Percentiles rank a stretch among this genome's conserved stretches.
Evolutionary conservation across 2,888 invertebrate genomes (phyloP).

Genomic region (Laspeyria flexula): DNA sequence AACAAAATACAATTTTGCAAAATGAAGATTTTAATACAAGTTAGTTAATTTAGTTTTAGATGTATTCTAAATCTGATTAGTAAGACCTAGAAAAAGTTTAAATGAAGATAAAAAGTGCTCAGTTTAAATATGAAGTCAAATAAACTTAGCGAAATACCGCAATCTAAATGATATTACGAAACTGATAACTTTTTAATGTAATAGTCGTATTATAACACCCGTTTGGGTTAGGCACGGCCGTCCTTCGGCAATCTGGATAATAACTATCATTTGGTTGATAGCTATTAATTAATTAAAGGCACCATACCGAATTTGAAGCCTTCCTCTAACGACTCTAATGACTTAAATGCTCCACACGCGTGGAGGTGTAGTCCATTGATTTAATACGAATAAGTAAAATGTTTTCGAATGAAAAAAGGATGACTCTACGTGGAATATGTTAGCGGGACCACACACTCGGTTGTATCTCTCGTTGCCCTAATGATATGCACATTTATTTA

Average conservation of each 20-base stretch:
- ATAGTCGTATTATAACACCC: constrained; percentile 41
- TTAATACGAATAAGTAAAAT: constrained; percentile 65
- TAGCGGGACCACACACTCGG: constrained; percentile 78
- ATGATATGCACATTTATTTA: constrained; percentile 84
- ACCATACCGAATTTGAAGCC: constrained; percentile 68
- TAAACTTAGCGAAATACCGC: constrained; percentile 21
- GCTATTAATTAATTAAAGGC: constrained; percentile 77
- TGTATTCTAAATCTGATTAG: no score
- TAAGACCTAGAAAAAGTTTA: no score
- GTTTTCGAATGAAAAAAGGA: constrained; percentile 62
- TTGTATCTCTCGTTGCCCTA: constrained; percentile 72
- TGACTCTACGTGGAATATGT: constrained; percentile 60
- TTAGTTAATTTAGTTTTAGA: no score
- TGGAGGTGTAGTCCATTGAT: constrained; percentile 71
- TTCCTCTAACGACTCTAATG: constrained; percentile 71
- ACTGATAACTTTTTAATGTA: constrained; percentile 35
- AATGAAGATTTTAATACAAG: no score
- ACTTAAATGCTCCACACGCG: constrained; percentile 71
- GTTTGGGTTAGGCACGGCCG: constrained; percentile 46
- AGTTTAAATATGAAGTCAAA: no score
- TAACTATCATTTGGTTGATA: constrained; percentile 73
- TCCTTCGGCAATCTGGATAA: constrained; percentile 58
- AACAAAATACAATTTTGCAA: no score
- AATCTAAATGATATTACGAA: constrained; percentile 25
- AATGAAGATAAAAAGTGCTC: no score